These are phyloP conservation scores for Syrphus vitripennis DNA, from an alignment of 2,888 invertebrate species.

Conservation along the genomic window DNA sequence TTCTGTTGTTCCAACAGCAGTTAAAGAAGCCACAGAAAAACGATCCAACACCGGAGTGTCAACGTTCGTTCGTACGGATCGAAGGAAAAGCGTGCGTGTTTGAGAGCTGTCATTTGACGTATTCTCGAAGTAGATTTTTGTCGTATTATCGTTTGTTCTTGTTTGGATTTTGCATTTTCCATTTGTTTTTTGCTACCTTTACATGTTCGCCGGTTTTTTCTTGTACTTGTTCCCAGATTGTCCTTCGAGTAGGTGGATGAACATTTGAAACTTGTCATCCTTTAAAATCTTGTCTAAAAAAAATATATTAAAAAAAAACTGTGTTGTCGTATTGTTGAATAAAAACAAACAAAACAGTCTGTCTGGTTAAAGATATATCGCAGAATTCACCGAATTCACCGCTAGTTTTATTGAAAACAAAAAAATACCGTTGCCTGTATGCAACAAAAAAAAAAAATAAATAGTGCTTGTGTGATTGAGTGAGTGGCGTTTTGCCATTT, in stretches of 20 bases:
- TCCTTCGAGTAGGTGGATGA: conserved; percentile 38
- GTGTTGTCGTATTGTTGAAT: neutral
- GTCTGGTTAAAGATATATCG: conserved; percentile 1
- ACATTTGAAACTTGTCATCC: neutral
- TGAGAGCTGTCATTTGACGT: conserved; percentile 54
- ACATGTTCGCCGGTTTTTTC: conserved; percentile 62
- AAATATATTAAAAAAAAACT: neutral
- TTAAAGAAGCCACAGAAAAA: conserved; percentile 40
- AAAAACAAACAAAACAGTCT: conserved; percentile 20
- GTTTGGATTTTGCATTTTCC: neutral
- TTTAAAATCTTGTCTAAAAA: neutral
- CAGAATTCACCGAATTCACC: neutral
- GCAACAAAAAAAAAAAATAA: neutral
- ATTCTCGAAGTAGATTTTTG: conserved; percentile 34
- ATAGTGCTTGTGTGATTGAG: conserved; percentile 45
- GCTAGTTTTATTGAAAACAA: neutral
- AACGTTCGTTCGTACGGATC: conserved; percentile 46
- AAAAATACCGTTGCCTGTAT: neutral
- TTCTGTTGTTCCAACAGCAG: conserved; percentile 77
- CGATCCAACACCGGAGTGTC: conserved; percentile 50
- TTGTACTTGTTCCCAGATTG: conserved; percentile 16
- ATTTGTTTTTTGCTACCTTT: conserved; percentile 47
- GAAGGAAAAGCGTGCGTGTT: conserved; percentile 62
- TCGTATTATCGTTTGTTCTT: conserved; percentile 47
- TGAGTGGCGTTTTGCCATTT: conserved; percentile 22